Percentiles rank a stretch among this genome's conserved stretches.
These are phyloP conservation scores for Nesogale talazaci DNA, from an alignment of 2,113 vertebrate genomes.

Conservation along the genomic window DNA sequence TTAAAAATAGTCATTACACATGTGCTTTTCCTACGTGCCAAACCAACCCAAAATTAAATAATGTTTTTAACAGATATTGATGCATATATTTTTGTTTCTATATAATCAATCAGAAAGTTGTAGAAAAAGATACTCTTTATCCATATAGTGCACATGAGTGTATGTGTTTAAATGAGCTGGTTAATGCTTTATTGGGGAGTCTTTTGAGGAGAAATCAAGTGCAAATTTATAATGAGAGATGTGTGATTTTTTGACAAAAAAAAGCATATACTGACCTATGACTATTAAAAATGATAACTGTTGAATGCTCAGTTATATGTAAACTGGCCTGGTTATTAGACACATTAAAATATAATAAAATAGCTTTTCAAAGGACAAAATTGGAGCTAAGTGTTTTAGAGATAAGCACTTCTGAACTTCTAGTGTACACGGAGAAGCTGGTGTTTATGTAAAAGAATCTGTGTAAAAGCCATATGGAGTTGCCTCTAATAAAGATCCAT, in stretches of 20 bases:
- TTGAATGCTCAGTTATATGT: not conserved
- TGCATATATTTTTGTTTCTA: not conserved
- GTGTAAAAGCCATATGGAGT: constrained; percentile 69
- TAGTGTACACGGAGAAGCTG: constrained; percentile 37
- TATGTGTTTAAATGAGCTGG: not conserved
- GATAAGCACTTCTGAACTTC: constrained; percentile 10
- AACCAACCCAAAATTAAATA: not conserved
- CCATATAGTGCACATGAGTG: not conserved
- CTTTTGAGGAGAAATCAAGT: not conserved
- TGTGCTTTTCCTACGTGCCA: not conserved
- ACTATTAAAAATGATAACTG: not conserved
- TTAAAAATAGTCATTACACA: not conserved
- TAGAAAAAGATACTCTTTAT: not conserved
- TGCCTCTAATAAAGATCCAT: constrained; percentile 79
- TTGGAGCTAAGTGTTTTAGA: constrained; percentile 11
- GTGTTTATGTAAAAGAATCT: constrained; percentile 64
- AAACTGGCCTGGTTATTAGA: not conserved
- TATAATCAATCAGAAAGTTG: not conserved
- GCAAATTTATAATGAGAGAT: not conserved
- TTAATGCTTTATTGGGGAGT: not conserved
- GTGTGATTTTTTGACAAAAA: not conserved
- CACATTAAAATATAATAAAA: constrained; percentile 49
- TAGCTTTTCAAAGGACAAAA: not conserved
- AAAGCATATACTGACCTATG: not conserved
- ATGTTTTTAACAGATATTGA: not conserved